These are phyloP conservation scores for Mystacides longicornis DNA, from an alignment of 2,888 invertebrate genomes.

Conservation along the genomic window DNA sequence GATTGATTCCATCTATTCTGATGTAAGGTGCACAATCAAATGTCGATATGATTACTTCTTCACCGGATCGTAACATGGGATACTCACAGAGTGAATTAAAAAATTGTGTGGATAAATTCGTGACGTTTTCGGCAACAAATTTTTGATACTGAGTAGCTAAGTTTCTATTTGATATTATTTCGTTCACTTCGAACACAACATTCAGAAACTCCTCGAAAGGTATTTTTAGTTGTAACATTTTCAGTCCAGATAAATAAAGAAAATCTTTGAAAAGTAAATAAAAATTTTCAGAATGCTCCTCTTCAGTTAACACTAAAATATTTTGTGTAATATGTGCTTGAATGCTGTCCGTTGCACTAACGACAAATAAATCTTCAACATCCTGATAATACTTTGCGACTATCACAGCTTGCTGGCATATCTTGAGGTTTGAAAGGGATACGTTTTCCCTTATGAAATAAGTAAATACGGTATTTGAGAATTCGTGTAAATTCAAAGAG, in stretches of 20 bases:
- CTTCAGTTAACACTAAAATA: neutral
- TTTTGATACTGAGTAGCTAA: neutral
- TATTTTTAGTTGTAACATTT: neutral
- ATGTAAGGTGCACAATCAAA: constrained; percentile 3
- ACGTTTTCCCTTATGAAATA: neutral
- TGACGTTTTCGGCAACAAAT: neutral
- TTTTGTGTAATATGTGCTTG: neutral
- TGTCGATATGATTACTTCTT: neutral
- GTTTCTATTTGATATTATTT: neutral
- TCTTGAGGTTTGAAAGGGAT: neutral
- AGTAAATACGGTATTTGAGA: neutral
- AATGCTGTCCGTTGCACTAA: neutral
- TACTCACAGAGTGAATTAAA: neutral
- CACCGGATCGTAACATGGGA: neutral
- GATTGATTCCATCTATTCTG: neutral
- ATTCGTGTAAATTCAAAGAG: neutral
- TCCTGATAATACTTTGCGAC: neutral
- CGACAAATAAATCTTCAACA: neutral
- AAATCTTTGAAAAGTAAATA: neutral
- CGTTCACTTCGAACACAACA: neutral
- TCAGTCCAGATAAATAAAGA: neutral
- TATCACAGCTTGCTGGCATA: neutral
- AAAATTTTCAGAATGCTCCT: neutral
- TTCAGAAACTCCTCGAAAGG: neutral
- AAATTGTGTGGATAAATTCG: neutral